Evolutionary conservation across 2,888 invertebrate species (phyloP), one percentile per base, ranked within the genome.

Genomic region (Diabrotica balteata): DNA sequence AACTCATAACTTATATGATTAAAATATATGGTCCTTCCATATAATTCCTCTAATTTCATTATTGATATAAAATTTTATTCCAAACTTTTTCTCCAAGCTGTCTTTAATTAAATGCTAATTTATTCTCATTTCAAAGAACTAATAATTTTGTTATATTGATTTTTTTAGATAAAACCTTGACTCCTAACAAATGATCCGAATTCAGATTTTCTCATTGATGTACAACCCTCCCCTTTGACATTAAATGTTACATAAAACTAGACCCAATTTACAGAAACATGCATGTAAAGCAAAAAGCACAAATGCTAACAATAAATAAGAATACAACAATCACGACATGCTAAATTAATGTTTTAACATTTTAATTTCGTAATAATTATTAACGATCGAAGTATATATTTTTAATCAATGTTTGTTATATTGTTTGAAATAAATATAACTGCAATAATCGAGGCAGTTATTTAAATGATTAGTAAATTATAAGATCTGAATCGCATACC

Each of bases 241-340:
- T 46, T 49, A 32, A 58, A 54, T 32, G 59, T 60, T 45, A 59
- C 57, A 58, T 65, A 68, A 68, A 68, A 65, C 60, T 65, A 69
- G 62, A 69, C 59, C 46, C 65, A 43, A 52, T 63, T 10, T 17
- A 49, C 44, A 57, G 22, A 49, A 49, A 59, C 68, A 69, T 69
- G 68, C 68, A 66, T 49, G 50, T 60, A 17, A 69, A 69, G 66
- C 65, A 66, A 51, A 62, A 67, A 62, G 65, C 68, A 59, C 52
- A 58, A 32, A 58, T 53, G 59, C 59, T 59, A 59, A 68, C 59
- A 64, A 57, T 64, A 52, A 63, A 51, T 8, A 54, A 54, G 10
- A 54, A 54, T 6, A 10, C 6, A 47, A 47, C 6, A 47, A 10
- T 59, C 9, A 44, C 51, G 47, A 46, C 68, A 68, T 68, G 68